phyloP scores from a whole-genome alignment of 2,113 vertebrate genomes.

The Mus musculus region DNA sequence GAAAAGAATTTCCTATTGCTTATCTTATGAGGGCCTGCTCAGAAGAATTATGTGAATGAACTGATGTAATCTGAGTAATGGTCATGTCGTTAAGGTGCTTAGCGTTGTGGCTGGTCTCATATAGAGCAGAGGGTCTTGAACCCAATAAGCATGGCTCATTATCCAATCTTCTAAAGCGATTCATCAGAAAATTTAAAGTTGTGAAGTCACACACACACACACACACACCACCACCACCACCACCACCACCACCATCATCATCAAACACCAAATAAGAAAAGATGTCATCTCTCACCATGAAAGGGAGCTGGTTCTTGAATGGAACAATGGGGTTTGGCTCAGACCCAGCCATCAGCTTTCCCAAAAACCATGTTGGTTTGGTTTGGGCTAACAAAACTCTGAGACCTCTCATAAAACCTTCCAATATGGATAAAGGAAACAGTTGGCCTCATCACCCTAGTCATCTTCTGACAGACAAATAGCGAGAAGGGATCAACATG shows the following conservation, averaged over 20 bases:
- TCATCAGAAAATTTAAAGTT: neutral
- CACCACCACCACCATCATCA: neutral
- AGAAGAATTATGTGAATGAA: neutral
- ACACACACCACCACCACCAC: neutral
- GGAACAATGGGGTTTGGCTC: neutral
- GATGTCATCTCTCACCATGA: neutral
- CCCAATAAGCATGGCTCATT: neutral
- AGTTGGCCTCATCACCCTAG: conserved; percentile 18
- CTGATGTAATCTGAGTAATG: neutral
- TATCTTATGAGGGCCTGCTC: neutral
- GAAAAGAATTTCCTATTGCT: conserved; percentile 1
- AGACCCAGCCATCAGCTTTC: conserved; percentile 11
- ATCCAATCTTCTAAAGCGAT: neutral
- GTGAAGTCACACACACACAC: neutral
- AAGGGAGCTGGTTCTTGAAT: conserved; percentile 26
- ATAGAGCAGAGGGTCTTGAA: neutral
- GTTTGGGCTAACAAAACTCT: conserved; percentile 48
- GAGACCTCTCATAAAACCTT: conserved; percentile 54
- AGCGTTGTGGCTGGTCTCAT: neutral
- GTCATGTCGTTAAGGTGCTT: neutral
- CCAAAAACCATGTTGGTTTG: conserved; percentile 19
- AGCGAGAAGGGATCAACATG: neutral
- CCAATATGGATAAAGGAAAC: conserved; percentile 60
- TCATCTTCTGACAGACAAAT: neutral
- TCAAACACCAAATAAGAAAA: conserved; percentile 15